Conservation (phyloP, 2,113 vertebrate genomes). For the Canis aureus region DNA sequence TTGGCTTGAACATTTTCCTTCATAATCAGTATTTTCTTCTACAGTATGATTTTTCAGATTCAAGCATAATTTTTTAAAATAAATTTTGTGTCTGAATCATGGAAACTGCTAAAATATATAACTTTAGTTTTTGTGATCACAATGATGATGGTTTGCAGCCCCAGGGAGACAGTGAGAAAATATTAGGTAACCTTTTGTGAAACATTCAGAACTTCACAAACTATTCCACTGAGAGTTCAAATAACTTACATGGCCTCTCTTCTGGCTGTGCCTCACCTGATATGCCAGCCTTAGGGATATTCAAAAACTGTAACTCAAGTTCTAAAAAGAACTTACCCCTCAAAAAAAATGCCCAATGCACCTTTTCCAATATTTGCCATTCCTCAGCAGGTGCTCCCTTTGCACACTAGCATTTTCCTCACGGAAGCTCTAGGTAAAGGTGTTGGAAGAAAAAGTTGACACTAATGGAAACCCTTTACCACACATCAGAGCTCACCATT, state of each 20-base stretch:
- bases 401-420: not conserved
- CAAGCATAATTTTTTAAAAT: not conserved
- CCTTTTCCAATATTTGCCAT: conserved; percentile 6
- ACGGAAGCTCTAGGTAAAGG: not conserved
- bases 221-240: conserved; percentile 28
- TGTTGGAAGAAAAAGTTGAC: conserved; percentile 32
- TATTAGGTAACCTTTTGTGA: conserved; percentile 40
- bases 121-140: not conserved
- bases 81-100: conserved; percentile 32
- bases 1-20: conserved; percentile 13
- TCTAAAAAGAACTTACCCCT: not conserved
- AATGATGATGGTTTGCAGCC: not conserved
- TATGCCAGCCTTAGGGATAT: not conserved
- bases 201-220: conserved; percentile 35
- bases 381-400: conserved; percentile 15
- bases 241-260: not conserved
- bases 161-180: not conserved
- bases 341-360: not conserved
- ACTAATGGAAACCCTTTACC: conserved; percentile 47
- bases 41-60: conserved; percentile 23
- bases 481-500: conserved; percentile 40
- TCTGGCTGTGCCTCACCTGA: not conserved
- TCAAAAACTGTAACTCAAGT: not conserved
- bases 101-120: conserved; percentile 36
- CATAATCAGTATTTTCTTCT: conserved; percentile 37